Evolutionary conservation across 53 echinoderm and acorn worm species (phyloP).

Genomic region (Holothuria scabra): DNA sequence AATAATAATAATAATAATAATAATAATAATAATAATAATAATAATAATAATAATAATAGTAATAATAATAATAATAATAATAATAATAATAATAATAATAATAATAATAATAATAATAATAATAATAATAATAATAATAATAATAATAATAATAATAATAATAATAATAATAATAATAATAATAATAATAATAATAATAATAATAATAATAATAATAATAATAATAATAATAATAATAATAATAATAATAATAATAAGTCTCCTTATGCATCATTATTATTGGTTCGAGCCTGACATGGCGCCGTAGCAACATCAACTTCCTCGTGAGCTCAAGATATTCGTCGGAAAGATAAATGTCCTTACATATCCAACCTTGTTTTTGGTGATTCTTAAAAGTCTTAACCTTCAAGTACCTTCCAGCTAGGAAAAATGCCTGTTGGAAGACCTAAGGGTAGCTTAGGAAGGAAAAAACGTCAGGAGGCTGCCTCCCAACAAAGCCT

Average conservation of each 20-base stretch:
- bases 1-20: neutral
- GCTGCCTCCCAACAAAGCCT: too few relatives aligned
- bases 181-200: neutral
- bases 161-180: conserved; percentile 1
- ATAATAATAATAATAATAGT: neutral
- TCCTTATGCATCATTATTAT: too few relatives aligned
- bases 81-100: neutral
- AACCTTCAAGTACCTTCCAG: too few relatives aligned
- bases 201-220: neutral
- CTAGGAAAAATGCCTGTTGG: too few relatives aligned
- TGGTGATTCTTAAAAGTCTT: too few relatives aligned
- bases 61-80: neutral
- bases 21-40: conserved; percentile 1
- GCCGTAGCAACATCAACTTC: too few relatives aligned
- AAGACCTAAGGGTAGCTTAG: too few relatives aligned
- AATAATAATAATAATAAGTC: neutral
- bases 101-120: conserved; percentile 1
- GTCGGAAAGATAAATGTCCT: too few relatives aligned
- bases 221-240: conserved; percentile 1
- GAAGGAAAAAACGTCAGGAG: too few relatives aligned
- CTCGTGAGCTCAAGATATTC: too few relatives aligned
- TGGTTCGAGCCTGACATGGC: too few relatives aligned
- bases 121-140: neutral
- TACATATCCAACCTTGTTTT: too few relatives aligned
- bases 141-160: neutral